Conservation (phyloP, 2,888 invertebrate species). For the Dicroscelio sp. region DNA sequence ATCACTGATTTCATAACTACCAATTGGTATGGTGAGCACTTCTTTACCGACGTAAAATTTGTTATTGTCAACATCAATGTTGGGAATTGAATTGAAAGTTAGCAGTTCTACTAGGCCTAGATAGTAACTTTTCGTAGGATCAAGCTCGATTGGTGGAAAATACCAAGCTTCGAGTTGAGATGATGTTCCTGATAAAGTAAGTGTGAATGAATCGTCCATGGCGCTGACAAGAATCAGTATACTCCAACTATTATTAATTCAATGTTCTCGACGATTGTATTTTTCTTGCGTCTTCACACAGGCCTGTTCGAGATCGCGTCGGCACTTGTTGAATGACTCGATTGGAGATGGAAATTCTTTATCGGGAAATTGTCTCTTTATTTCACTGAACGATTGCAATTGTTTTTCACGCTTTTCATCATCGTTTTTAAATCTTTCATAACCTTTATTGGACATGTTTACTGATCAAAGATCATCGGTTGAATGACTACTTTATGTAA, state of each 20-base stretch:
- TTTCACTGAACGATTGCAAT: background rate
- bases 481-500: constrained; percentile 4
- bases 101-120: constrained; percentile 88
- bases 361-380: constrained; percentile 34
- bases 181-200: constrained; percentile 38
- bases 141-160: constrained; percentile 75
- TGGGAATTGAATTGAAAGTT: constrained; percentile 88
- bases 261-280: no score
- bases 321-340: constrained; percentile 21
- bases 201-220: constrained; percentile 78
- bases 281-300: constrained; percentile 23
- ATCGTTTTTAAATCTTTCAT: constrained; percentile 1
- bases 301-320: constrained; percentile 22
- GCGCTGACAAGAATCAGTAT: no score
- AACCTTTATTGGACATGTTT: constrained; percentile 6
- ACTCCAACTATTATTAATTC: background rate
- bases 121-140: constrained; percentile 82
- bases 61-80: constrained; percentile 88
- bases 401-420: constrained; percentile 7
- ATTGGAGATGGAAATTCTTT: constrained; percentile 28
- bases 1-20: constrained; percentile 89
- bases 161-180: constrained; percentile 27
- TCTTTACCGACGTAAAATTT: constrained; percentile 85
- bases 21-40: constrained; percentile 84
- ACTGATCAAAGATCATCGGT: background rate